A percentile compares a stretch with the other conserved stretches of the same genome.
Conservation (phyloP, 1,140 invertebrate species). For the Pteromalus puparum region DNA sequence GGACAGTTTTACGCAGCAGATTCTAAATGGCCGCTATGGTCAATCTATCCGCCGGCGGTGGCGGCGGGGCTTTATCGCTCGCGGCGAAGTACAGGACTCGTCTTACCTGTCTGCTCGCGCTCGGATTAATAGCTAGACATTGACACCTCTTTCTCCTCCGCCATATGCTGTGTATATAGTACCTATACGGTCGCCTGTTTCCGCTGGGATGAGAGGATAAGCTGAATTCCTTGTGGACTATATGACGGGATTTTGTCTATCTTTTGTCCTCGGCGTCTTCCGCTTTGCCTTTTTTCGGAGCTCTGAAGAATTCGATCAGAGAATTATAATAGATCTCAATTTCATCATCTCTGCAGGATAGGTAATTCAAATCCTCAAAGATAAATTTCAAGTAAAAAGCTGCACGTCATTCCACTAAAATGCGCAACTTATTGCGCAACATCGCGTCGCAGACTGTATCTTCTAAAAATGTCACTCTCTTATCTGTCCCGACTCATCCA, state of each 20-base stretch:
- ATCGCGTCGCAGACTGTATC: not conserved
- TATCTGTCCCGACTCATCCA: conserved; percentile 23
- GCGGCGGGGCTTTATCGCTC: conserved; percentile 7
- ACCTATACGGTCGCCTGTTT: not conserved
- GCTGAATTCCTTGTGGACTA: not conserved
- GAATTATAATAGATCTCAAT: too few relatives aligned
- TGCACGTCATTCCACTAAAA: not conserved
- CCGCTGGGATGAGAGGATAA: not conserved
- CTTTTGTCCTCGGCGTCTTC: not conserved
- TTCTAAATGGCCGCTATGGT: not conserved
- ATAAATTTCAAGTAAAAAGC: too few relatives aligned
- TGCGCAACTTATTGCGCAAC: conserved; percentile 35
- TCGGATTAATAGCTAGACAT: conserved; percentile 40
- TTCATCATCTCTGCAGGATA: too few relatives aligned
- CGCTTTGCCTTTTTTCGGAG: not conserved
- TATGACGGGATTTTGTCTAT: not conserved
- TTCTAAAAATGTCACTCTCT: conserved; percentile 42
- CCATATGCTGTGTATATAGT: not conserved
- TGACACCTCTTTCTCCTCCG: conserved; percentile 13
- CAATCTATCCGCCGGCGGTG: not conserved
- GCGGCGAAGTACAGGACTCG: not conserved
- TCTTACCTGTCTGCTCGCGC: conserved; percentile 26
- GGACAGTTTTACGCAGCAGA: not conserved
- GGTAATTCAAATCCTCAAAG: too few relatives aligned
- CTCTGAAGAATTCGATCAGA: not conserved